Base-by-base conservation (phyloP, 1,140 invertebrate genomes). In the Euborellia annulipes region DNA sequence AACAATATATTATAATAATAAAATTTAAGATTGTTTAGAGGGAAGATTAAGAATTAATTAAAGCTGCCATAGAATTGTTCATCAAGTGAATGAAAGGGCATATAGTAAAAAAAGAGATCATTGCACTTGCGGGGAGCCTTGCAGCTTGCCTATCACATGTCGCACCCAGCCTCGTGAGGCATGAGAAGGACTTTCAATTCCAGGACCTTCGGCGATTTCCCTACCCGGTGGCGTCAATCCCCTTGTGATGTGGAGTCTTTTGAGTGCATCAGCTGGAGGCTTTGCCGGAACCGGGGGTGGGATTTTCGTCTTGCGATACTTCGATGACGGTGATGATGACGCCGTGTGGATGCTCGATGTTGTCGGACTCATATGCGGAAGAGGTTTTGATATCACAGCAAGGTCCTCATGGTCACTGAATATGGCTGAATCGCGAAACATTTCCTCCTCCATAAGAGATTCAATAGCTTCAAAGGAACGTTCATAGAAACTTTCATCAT, bases 391-490 rank as follows among this genome's bases (percentile, higher is more conserved):
- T 51, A 55, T 47, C 37, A 52, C 46, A 1, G 57, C 40, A 0
- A 54, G 43, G 46, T 78, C 70, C 32, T 78, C 78, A 16, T 66
- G 69, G 52, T 87, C 84, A 42, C 82, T 86, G 54, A 86, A 87
- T 56, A 86, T 82, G 52, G 84, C 84, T 54, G 82, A 85, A 58
- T 87, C 84, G 54, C 84, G 69, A 55, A 84, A 84, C 1, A 74
- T 70, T 47, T 82, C 79, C 44, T 77, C 75, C 4, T 65, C 63
- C 53, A 60, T 64, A 45, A 30, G 58, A 46, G 52, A 56, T 57
- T 84, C 80, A 17, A 84, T 81, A 6, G 73, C 78, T 55, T 83
- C 80, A 58, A 85, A 84, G 0, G 76, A 77, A 48, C 72, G 71
- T 57, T 85, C 82, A 56, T 83, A 84, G 52, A 73, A 82, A 54